Conservation (phyloP, 2,797 vertebrate species). For the Hipposideros larvatus region DNA sequence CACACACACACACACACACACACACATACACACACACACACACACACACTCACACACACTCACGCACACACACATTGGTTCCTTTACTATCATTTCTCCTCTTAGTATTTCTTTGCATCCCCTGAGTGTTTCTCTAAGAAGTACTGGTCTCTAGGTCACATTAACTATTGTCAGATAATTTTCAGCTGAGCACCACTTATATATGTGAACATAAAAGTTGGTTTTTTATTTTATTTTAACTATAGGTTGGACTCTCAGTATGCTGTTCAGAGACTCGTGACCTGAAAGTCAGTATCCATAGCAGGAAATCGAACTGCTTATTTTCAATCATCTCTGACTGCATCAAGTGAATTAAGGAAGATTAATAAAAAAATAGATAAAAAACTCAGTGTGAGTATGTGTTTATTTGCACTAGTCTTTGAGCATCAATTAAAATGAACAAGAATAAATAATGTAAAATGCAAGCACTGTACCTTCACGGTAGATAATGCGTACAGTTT, state of each 20-base stretch:
- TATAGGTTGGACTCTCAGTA: slow-evolving; percentile 91
- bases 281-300: slow-evolving; percentile 90
- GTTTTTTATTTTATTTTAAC: slow-evolving; percentile 79
- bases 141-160: slow-evolving; percentile 2
- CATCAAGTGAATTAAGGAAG: slow-evolving; percentile 89
- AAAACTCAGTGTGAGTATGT: slow-evolving; percentile 91
- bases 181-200: slow-evolving; percentile 5
- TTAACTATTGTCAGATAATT: not conserved
- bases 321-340: slow-evolving; percentile 95
- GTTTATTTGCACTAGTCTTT: slow-evolving; percentile 70
- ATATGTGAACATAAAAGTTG: slow-evolving; percentile 20
- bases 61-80: not conserved
- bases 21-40: too few species aligned
- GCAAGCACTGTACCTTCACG: too few species aligned
- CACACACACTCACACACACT: too few species aligned
- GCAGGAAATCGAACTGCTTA: slow-evolving; percentile 92
- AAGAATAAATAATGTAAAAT: too few species aligned
- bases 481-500: too few species aligned
- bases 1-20: too few species aligned
- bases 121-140: slow-evolving; percentile 2
- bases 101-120: not conserved
- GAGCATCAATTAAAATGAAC: not conserved
- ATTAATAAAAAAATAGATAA: slow-evolving; percentile 89
- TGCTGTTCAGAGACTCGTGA: slow-evolving; percentile 94
- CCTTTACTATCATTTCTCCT: not conserved